phyloP scores from a whole-genome alignment of 2,797 vertebrate genomes.

The Chelidonichthys spinosus region DNA sequence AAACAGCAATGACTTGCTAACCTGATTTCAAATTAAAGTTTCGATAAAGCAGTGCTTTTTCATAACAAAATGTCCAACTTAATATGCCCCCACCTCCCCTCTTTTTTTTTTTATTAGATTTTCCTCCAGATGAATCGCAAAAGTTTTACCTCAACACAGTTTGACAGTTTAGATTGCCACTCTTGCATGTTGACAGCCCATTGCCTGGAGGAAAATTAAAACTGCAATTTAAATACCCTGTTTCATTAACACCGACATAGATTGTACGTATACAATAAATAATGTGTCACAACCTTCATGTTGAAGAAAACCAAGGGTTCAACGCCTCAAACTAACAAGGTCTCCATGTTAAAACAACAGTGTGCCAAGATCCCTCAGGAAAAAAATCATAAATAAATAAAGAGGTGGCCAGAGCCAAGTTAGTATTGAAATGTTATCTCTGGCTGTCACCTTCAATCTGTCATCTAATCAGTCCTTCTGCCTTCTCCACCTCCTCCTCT shows the following conservation, averaged over 20 bases:
- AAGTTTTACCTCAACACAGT: slow-evolving; percentile 35
- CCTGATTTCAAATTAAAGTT: slow-evolving; percentile 45
- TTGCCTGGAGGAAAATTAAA: slow-evolving; percentile 65
- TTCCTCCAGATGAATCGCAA: slow-evolving; percentile 46
- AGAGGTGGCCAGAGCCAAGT: slow-evolving; percentile 51
- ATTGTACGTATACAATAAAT: slow-evolving; percentile 47
- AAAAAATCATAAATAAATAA: slow-evolving; percentile 41
- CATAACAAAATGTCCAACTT: slow-evolving; percentile 54
- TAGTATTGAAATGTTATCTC: slow-evolving; percentile 71
- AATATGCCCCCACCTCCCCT: slow-evolving; percentile 17
- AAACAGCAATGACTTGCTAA: slow-evolving; percentile 6
- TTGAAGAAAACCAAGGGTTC: slow-evolving; percentile 69
- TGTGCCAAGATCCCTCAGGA: slow-evolving; percentile 56
- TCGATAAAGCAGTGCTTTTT: slow-evolving; percentile 42
- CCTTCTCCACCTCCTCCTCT: slow-evolving; percentile 70
- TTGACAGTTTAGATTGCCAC: slow-evolving; percentile 62
- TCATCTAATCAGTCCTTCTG: slow-evolving; percentile 73
- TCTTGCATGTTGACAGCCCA: slow-evolving; percentile 65
- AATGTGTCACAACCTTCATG: slow-evolving; percentile 65
- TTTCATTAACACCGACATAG: slow-evolving; percentile 58
- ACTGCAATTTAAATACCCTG: slow-evolving; percentile 54
- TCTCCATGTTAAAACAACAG: slow-evolving; percentile 60
- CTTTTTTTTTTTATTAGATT: slow-evolving; percentile 43
- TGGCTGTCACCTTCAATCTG: slow-evolving; percentile 74
- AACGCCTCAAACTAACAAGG: slow-evolving; percentile 68